Conservation (phyloP, 2,888 invertebrate genomes). For the Drosophila imparisetae region DNA sequence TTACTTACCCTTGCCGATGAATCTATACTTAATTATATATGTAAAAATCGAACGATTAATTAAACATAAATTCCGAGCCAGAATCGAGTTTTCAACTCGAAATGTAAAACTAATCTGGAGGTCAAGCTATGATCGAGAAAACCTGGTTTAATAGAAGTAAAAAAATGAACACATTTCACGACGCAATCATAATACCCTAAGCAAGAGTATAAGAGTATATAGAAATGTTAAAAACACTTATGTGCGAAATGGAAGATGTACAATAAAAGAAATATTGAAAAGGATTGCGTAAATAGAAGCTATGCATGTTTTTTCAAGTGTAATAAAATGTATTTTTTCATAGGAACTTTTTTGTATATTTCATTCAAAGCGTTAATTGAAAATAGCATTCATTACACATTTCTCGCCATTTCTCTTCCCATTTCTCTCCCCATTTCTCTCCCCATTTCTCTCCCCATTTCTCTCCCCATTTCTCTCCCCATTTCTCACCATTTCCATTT, state of each 20-base stretch:
- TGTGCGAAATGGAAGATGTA: constrained; percentile 5
- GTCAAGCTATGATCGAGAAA: not conserved
- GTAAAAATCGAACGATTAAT: not conserved
- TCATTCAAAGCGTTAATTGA: not conserved
- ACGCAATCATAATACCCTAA: not conserved
- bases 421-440: not conserved
- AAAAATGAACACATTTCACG: not conserved
- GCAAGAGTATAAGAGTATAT: not conserved
- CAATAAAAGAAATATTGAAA: constrained; percentile 4
- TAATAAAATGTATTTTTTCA: not conserved
- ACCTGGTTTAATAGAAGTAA: no score
- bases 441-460: not conserved
- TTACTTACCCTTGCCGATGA: not conserved
- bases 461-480: no score
- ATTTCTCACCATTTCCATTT: not conserved
- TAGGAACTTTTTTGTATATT: not conserved
- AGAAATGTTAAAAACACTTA: constrained; percentile 42
- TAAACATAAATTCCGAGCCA: not conserved
- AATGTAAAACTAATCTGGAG: not conserved
- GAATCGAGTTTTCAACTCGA: not conserved
- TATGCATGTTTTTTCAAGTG: not conserved
- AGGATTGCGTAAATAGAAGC: not conserved
- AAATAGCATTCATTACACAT: not conserved
- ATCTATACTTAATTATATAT: not conserved
- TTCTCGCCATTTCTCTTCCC: not conserved